These are phyloP conservation scores for Cervus canadensis DNA, from an alignment of 2,113 vertebrate species.

Conservation along the genomic window DNA sequence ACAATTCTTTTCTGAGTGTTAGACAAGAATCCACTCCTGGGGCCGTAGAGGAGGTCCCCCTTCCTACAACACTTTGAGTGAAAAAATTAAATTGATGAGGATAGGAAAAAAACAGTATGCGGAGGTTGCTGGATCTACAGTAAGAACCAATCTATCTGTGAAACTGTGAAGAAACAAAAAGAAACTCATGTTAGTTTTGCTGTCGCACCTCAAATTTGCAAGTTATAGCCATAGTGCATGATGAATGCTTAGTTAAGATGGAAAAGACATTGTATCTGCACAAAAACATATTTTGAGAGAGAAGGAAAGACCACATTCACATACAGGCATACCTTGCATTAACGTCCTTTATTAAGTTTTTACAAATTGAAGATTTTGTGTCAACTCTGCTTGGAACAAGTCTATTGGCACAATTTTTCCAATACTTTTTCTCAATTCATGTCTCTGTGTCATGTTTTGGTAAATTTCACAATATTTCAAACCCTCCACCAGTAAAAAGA, in stretches of 20 bases:
- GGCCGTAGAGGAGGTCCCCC: background rate
- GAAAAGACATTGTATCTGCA: background rate
- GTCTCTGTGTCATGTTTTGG: background rate
- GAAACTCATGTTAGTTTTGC: background rate
- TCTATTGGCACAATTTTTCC: background rate
- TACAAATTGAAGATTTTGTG: background rate
- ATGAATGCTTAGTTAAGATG: background rate
- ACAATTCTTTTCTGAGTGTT: background rate
- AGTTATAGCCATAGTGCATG: background rate
- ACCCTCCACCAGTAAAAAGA: background rate
- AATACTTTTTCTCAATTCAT: background rate
- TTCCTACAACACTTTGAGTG: background rate
- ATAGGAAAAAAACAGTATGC: background rate
- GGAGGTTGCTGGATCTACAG: background rate
- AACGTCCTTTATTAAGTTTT: background rate
- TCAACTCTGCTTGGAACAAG: background rate
- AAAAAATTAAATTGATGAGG: background rate
- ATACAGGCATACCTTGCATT: background rate
- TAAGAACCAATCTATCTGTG: background rate
- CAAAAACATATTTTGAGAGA: background rate
- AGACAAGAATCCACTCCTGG: background rate
- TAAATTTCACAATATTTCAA: background rate
- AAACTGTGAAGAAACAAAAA: background rate
- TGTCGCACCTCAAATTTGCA: rapidly evolving
- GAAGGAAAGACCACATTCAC: background rate